phyloP scores from a whole-genome alignment of 1,140 invertebrate genomes.

The Atopsyche davidsoni region DNA sequence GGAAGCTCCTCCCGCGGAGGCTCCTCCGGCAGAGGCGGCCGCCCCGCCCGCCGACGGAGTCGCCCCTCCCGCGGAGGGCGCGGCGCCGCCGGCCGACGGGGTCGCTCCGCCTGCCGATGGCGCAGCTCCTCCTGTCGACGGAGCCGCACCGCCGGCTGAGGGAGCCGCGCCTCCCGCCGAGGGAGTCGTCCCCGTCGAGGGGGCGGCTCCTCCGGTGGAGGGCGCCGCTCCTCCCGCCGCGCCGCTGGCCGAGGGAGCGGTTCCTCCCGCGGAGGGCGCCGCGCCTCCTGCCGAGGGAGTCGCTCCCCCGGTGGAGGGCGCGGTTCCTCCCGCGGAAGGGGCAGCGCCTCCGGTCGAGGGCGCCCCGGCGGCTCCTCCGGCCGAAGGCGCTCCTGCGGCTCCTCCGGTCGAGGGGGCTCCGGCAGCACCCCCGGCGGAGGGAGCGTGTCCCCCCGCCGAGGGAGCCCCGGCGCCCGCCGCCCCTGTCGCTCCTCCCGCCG shows the following conservation, averaged over 20 bases:
- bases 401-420: constrained; percentile 28
- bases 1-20: constrained; percentile 33
- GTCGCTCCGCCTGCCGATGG: constrained; percentile 36
- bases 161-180: constrained; percentile 33
- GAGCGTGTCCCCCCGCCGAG: constrained; percentile 10
- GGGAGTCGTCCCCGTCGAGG: constrained; percentile 34
- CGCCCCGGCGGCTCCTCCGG: constrained; percentile 23
- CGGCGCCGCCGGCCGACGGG: constrained; percentile 37
- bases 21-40: constrained; percentile 31
- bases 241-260: constrained; percentile 34
- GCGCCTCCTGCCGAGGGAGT: constrained; percentile 33
- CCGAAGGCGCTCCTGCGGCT: constrained; percentile 32
- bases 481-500: constrained; percentile 15
- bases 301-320: constrained; percentile 34
- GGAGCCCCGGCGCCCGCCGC: constrained; percentile 24
- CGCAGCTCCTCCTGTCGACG: constrained; percentile 37
- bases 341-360: constrained; percentile 28
- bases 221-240: constrained; percentile 33
- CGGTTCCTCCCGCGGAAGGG: constrained; percentile 34
- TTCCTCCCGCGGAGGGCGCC: constrained; percentile 38
- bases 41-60: constrained; percentile 33
- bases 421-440: constrained; percentile 30
- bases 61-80: constrained; percentile 36
- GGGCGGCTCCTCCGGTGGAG: constrained; percentile 38
- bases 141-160: constrained; percentile 35